A percentile compares a stretch with the other conserved stretches of the same genome.
Evolutionary conservation across 2,888 invertebrate genomes (phyloP).

Genomic region (Troilus luridus): DNA sequence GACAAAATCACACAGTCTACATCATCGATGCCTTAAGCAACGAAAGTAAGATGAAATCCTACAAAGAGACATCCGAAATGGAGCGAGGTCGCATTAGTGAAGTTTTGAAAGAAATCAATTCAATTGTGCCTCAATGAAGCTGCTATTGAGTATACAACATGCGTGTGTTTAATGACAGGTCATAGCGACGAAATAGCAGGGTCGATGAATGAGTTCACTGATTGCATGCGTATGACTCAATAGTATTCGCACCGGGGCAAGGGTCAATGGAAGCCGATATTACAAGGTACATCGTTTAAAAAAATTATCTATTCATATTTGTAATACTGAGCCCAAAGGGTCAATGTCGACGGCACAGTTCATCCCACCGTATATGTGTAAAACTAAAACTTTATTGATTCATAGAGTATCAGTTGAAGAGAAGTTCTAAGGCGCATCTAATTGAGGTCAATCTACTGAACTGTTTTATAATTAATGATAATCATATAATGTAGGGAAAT

Average conservation of each 20-base stretch:
- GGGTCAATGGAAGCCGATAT: background rate
- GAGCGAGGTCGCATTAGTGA: background rate
- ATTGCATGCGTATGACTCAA: background rate
- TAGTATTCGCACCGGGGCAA: background rate
- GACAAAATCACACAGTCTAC: too few species aligned
- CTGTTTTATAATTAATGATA: too few species aligned
- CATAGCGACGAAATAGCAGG: background rate
- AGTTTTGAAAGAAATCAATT: slow-evolving; percentile 26
- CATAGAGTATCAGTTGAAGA: too few species aligned
- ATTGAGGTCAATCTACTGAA: too few species aligned
- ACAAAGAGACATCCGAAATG: background rate
- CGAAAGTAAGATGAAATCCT: background rate
- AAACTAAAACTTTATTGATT: too few species aligned
- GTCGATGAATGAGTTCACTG: background rate
- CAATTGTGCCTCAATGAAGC: slow-evolving; percentile 25
- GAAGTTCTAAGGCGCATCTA: too few species aligned
- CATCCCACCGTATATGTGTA: too few species aligned
- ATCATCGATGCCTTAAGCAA: background rate
- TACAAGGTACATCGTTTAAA: too few species aligned
- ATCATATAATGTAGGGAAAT: too few species aligned
- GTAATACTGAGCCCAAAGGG: too few species aligned
- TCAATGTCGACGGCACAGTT: too few species aligned
- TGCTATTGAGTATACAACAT: background rate
- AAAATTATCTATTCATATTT: too few species aligned
- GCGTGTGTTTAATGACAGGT: slow-evolving; percentile 10